Evolutionary conservation across 2,888 invertebrate genomes (phyloP).

Genomic region (Clistopyga incitator): DNA sequence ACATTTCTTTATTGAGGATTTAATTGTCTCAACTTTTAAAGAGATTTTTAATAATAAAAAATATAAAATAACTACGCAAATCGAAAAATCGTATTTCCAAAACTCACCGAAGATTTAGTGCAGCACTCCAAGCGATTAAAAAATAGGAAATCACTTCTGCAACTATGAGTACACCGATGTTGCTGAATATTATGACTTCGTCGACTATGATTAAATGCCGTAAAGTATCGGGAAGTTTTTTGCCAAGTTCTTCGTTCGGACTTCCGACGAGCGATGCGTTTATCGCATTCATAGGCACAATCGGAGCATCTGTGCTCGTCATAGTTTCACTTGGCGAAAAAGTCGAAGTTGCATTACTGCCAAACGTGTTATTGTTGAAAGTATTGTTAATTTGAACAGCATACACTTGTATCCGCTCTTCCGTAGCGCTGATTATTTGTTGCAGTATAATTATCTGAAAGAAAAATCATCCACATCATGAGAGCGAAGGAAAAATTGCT

Average conservation of each 20-base stretch:
- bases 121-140: constrained; percentile 74
- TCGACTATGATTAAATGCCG: constrained; percentile 68
- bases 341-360: constrained; percentile 30
- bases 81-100: background rate
- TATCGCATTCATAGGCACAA: constrained; percentile 13
- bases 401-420: constrained; percentile 65
- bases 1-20: too few species aligned
- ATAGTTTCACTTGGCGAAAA: constrained; percentile 28
- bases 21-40: too few species aligned
- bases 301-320: constrained; percentile 15
- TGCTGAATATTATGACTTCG: constrained; percentile 72
- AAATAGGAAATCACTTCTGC: constrained; percentile 73
- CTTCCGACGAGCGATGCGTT: constrained; percentile 21
- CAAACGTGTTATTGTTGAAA: constrained; percentile 28
- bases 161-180: constrained; percentile 69
- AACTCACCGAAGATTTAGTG: constrained; percentile 75
- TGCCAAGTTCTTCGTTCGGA: constrained; percentile 32
- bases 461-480: background rate
- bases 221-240: constrained; percentile 55
- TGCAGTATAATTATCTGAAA: constrained; percentile 69
- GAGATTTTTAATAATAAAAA: too few species aligned
- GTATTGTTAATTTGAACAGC: constrained; percentile 32
- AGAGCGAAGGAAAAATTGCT: background rate
- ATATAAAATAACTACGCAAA: background rate
- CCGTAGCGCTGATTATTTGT: constrained; percentile 69